Base-by-base conservation (phyloP, 2,113 vertebrate genomes). In the Charina bottae region DNA sequence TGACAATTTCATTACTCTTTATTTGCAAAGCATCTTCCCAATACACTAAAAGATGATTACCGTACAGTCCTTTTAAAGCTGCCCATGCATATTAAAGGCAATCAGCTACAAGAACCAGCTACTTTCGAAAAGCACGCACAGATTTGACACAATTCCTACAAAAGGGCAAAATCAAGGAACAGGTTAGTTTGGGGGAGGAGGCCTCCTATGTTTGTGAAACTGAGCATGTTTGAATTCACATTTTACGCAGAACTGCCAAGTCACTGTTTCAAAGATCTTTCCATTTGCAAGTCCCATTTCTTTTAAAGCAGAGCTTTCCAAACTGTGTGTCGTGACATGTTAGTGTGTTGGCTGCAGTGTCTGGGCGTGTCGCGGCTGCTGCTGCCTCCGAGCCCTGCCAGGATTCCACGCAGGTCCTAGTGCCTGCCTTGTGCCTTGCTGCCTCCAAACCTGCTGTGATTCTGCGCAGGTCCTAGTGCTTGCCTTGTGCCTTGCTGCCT, bases 81-180 rank as follows among this genome's bases (percentile, higher is more conserved):
- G 17, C 84, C 87, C 87, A 92, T 92, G 91, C 91, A 89, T 92
- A 89, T 64, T 60, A 92, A 89, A 89, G 58, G 72, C 58, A 89
- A n/a, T 19, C 87, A 24, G 55, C 56, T 89, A 62, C 42, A 37
- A 85, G 42, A 89, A 26, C 87, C 87, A 89, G 58, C 58, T 89
- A 89, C 21, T 90, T 54, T 37, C 24, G 15, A 64, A 89, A 92
- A 92, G 28, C 42, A n/a, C 33, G 59, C 49, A 62, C 24, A 84
- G 26, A 89, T 84, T 37, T 37, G 68, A 84, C 46, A 92, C 46
- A 46, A 11, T 19, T 89, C 56, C 87, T 62, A 84, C 42, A 60
- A n/a, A 55, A 54, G 33, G 49, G 78, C n/a, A 85, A 85, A 84
- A 78, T 87, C 23, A n/a, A 78, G 68, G 62, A n/a, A 91, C 42